phyloP scores from a whole-genome alignment of 2,113 vertebrate genomes.

The Ctenodactylus gundi region DNA sequence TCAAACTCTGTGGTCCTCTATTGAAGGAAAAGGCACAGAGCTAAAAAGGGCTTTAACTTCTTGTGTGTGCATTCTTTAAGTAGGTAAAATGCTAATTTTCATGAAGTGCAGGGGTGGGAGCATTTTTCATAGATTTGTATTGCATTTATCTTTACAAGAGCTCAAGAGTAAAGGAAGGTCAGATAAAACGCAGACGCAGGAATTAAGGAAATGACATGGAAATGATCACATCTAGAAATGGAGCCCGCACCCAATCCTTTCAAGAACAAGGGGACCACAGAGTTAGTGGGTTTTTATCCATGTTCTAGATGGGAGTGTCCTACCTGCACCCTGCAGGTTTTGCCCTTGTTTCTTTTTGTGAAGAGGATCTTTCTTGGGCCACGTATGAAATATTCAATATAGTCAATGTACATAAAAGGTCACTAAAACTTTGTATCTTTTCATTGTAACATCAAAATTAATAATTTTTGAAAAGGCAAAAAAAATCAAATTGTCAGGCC shows the following conservation, averaged over 20 bases:
- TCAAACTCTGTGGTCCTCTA: background rate
- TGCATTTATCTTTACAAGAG: too few species aligned
- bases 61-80: background rate
- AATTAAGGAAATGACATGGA: background rate
- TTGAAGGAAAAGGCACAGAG: background rate
- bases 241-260: background rate
- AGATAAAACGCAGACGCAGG: background rate
- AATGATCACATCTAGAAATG: background rate
- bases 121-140: too few species aligned
- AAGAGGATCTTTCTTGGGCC: too few species aligned
- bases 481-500: too few species aligned
- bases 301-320: too few species aligned
- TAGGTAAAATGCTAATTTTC: background rate
- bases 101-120: background rate
- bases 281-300: fast-evolving
- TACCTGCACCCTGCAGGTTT: too few species aligned
- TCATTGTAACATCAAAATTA: too few species aligned
- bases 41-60: background rate
- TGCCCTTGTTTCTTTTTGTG: too few species aligned
- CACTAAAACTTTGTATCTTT: too few species aligned
- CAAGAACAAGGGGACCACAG: background rate
- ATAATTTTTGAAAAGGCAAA: too few species aligned
- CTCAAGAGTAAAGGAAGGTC: background rate
- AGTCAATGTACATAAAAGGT: too few species aligned
- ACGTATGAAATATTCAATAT: too few species aligned